Evolutionary conservation across 2,888 invertebrate species (phyloP), one percentile per base, ranked within the genome.

Genomic region (Chloromyia formosa): DNA sequence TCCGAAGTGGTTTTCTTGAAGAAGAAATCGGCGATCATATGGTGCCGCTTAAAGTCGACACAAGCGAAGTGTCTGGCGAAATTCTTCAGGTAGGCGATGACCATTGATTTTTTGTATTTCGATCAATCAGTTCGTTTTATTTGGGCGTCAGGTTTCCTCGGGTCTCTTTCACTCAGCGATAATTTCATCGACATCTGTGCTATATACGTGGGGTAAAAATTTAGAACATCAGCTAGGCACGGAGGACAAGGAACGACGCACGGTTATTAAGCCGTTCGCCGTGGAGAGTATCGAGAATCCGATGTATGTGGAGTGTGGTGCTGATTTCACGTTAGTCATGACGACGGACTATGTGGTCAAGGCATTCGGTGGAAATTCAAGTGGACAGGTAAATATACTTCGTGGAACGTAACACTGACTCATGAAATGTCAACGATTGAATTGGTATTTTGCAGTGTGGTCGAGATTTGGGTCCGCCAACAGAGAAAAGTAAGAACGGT

Each of bases 171-270:
- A 97, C 83, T 93, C 92, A 53, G 91, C 91, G 54, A 84, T 94
- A 69, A 83, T 94, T 66, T 92, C 92, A 56, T 89, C 89, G 72
- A 88, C 89, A 71, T 93, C 93, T 4, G 88, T 89, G 7, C 84
- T 95, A 1, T 94, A 93, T 80, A 89, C 92, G 0, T 96, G 96
- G 94, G 96, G 97, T 1, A 89, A 94, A 77, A 96, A 95, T 85
- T 89, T 94, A 77, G 96, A 97, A 82, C 95, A 96, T 45, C 97
- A 97, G 83, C 86, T 97, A 73, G 95, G 95, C 20, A 84, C 84
- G 1, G 85, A 84, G 75, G 84, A 85, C 75, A 85, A 84, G 75
- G 85, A 84, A 61, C 81, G 84, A 0, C 81, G 83, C 14, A 81
- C 84, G 0, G 81, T 86, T 1, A 76, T 79, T 7, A 82, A 82